phyloP scores from a whole-genome alignment of 2,113 vertebrate genomes.

The Verasper variegatus region DNA sequence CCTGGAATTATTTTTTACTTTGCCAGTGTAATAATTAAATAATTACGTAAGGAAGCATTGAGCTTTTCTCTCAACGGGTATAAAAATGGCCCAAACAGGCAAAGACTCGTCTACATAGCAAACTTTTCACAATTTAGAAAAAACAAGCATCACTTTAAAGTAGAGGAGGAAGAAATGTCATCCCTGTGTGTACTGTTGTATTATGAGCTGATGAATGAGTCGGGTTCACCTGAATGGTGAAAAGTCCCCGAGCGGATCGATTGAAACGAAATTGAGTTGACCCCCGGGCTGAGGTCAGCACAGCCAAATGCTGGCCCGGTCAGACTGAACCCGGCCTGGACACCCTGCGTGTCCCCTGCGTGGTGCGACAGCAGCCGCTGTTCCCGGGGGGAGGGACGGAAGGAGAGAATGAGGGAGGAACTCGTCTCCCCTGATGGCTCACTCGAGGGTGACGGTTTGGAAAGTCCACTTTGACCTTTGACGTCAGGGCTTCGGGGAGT shows the following conservation, averaged over 20 bases:
- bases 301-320: slow-evolving; percentile 30
- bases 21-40: neutral
- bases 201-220: slow-evolving; percentile 31
- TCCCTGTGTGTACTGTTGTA: neutral
- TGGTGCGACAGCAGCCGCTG: slow-evolving; percentile 62
- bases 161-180: neutral
- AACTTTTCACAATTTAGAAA: slow-evolving; percentile 1
- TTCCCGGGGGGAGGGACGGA: slow-evolving; percentile 37
- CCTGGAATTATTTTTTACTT: neutral
- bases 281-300: slow-evolving; percentile 35
- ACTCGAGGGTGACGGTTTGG: slow-evolving; percentile 68
- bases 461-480: slow-evolving; percentile 71
- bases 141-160: neutral
- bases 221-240: slow-evolving; percentile 35
- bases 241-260: slow-evolving; percentile 44
- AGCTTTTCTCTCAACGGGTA: neutral
- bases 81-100: neutral
- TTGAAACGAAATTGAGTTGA: slow-evolving; percentile 58
- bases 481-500: slow-evolving; percentile 30
- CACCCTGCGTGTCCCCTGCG: slow-evolving; percentile 35
- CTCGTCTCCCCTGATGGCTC: slow-evolving; percentile 54
- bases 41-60: neutral
- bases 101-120: neutral
- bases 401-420: slow-evolving; percentile 13
- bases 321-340: slow-evolving; percentile 35